These are phyloP conservation scores for Incurvaria masculella DNA, from an alignment of 2,888 invertebrate genomes.

Conservation along the genomic window DNA sequence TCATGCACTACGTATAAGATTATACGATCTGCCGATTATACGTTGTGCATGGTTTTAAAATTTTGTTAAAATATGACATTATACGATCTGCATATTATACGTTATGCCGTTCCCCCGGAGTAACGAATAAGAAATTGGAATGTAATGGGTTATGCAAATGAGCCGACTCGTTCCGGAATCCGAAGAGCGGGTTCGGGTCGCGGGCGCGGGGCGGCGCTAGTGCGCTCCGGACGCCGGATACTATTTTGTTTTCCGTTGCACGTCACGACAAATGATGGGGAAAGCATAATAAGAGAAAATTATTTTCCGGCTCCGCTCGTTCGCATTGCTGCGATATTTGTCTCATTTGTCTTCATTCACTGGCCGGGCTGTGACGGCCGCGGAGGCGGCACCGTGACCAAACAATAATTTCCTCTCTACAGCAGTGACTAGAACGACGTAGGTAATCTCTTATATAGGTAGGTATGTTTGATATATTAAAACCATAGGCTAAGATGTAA, in stretches of 20 bases:
- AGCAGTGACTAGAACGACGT: too few species aligned
- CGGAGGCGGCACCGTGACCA: too few species aligned
- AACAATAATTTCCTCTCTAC: too few species aligned
- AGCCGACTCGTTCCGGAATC: not conserved
- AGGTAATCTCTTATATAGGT: too few species aligned
- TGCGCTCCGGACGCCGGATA: not conserved
- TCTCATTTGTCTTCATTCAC: not conserved
- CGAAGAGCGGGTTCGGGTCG: not conserved
- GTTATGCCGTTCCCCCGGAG: too few species aligned
- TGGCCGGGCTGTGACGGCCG: not conserved
- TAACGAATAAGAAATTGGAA: conserved; percentile 16
- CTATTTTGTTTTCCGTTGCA: not conserved
- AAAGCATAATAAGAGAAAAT: not conserved
- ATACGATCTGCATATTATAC: too few species aligned
- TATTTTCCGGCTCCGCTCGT: not conserved
- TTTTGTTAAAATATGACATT: too few species aligned
- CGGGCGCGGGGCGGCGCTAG: not conserved
- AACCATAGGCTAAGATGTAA: too few species aligned
- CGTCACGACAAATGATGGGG: conserved; percentile 2
- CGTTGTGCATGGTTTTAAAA: too few species aligned
- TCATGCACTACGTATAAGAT: too few species aligned
- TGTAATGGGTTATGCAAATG: conserved; percentile 19
- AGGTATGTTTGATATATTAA: too few species aligned
- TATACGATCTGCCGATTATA: too few species aligned
- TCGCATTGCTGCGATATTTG: not conserved